phyloP scores from a whole-genome alignment of 2,888 invertebrate species.

The Eubasilissa splendida region DNA sequence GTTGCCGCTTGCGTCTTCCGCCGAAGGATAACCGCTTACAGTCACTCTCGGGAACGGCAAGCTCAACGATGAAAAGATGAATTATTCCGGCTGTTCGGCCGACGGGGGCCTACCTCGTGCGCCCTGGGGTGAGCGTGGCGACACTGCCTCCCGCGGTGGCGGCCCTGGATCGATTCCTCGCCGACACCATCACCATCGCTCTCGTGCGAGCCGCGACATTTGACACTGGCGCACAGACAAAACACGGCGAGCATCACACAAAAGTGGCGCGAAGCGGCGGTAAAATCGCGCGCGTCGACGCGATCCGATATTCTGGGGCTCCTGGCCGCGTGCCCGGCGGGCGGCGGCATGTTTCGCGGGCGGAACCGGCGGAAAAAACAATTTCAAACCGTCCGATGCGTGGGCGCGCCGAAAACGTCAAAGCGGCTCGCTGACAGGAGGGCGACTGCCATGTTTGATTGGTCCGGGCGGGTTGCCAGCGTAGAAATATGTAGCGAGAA shows the following conservation, averaged over 20 bases:
- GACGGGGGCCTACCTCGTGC: constrained; percentile 4
- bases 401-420: neutral
- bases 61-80: too few relatives aligned
- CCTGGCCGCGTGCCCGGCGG: neutral
- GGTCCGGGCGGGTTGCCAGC: neutral
- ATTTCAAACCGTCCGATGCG: neutral
- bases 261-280: neutral
- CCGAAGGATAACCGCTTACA: too few relatives aligned
- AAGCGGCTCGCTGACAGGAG: neutral
- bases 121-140: constrained; percentile 31
- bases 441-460: constrained; percentile 27
- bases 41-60: too few relatives aligned
- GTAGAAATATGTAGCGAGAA: neutral
- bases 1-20: too few relatives aligned
- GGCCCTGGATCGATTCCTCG: neutral
- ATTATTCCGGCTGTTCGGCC: too few relatives aligned
- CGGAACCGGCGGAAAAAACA: neutral
- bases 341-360: neutral
- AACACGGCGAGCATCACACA: constrained; percentile 22
- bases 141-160: constrained; percentile 35
- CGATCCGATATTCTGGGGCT: neutral
- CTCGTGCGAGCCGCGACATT: constrained; percentile 1
- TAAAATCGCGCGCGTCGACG: neutral
- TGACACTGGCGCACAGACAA: neutral
- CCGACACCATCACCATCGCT: neutral